phyloP scores from a whole-genome alignment of 2,797 vertebrate species.

The Lemur catta region DNA sequence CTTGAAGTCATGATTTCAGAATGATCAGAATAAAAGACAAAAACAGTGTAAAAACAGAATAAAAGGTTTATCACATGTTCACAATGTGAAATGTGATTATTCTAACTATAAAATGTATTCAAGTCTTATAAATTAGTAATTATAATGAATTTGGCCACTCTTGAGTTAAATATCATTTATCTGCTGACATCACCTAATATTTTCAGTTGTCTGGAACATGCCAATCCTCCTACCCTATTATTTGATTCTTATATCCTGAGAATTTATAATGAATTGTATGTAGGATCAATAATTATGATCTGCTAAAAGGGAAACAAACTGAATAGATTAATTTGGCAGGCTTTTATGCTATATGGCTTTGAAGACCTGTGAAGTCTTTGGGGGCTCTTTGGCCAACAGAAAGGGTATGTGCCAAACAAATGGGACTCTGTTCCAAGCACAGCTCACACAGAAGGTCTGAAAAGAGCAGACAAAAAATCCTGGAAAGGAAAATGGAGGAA shows the following conservation, averaged over 20 bases:
- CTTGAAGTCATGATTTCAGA: neutral
- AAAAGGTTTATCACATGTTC: neutral
- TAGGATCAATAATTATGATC: neutral
- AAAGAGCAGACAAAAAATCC: neutral
- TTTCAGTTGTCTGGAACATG: neutral
- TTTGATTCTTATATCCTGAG: neutral
- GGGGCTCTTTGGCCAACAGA: conserved; percentile 29
- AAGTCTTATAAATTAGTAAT: neutral
- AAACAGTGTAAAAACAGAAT: neutral
- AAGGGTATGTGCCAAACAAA: neutral
- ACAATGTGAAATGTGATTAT: neutral
- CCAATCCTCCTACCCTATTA: neutral
- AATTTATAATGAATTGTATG: conserved; percentile 24
- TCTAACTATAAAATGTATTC: neutral
- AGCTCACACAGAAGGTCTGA: neutral
- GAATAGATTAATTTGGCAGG: neutral
- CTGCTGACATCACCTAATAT: neutral
- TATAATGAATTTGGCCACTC: conserved; percentile 5
- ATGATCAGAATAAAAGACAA: neutral
- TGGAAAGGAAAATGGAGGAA: neutral
- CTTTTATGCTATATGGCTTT: conserved; percentile 1
- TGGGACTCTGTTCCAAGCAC: neutral
- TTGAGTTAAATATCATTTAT: conserved; percentile 36
- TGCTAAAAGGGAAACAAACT: conserved; percentile 12
- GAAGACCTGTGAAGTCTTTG: neutral